Conservation (phyloP, 37 sponge, comb jelly and placozoan species). For the Sycon ciliatum region DNA sequence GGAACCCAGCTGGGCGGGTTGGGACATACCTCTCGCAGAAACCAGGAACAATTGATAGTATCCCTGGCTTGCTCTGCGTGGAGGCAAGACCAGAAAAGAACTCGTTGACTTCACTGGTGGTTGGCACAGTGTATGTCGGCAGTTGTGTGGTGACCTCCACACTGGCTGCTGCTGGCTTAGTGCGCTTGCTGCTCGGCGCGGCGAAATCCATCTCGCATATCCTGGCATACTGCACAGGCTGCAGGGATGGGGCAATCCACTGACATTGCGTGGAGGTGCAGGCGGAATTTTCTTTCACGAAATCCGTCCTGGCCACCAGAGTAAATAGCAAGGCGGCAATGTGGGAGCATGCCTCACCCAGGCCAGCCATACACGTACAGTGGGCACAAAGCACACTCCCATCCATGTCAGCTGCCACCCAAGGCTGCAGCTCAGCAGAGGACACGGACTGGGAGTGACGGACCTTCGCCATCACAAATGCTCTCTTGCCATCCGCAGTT, state of each 20-base stretch:
- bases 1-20: not conserved
- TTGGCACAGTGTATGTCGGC: constrained; percentile 6
- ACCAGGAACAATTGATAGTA: constrained; percentile 39
- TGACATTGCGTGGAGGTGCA: constrained; percentile 40
- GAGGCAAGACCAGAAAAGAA: constrained; percentile 19
- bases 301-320: constrained; percentile 31
- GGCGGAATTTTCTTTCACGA: constrained; percentile 1
- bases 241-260: constrained; percentile 46
- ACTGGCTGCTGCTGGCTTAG: too few species aligned
- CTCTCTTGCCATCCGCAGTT: too few species aligned
- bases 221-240: constrained; percentile 28
- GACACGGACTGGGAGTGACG: too few species aligned
- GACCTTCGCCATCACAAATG: too few species aligned
- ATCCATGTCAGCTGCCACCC: constrained; percentile 15
- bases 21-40: constrained; percentile 26
- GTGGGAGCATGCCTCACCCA: constrained; percentile 45
- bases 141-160: not conserved
- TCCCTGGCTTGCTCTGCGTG: constrained; percentile 23
- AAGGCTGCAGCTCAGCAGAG: too few species aligned
- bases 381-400: constrained; percentile 38
- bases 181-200: constrained; percentile 21
- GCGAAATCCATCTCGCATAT: constrained; percentile 39
- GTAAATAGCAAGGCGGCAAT: constrained; percentile 41
- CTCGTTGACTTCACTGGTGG: constrained; percentile 18
- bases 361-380: constrained; percentile 46